Base-by-base conservation (phyloP, 1,140 invertebrate species). In the Schlechtendalia chinensis region DNA sequence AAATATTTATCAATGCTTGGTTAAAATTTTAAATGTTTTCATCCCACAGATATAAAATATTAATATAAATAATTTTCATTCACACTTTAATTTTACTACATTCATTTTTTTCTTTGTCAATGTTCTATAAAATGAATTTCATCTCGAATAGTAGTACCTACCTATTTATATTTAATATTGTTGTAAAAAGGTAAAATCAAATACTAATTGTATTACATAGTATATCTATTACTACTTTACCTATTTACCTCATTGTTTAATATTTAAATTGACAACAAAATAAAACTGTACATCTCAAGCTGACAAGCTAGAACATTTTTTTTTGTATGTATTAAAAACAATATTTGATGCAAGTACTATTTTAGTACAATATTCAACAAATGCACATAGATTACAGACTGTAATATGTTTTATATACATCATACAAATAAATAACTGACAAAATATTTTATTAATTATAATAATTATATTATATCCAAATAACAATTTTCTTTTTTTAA, bases 401-500 rank as follows among this genome's bases (percentile, higher is more conserved):
- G 27, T 29, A 29, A 3, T 61, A 61, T 5, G 5, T 29, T 39
- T 2, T 17, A 61, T 19, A 22, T 29, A 32, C 24, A 53, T 53
- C 0, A 72, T 32, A 32, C 17, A 72, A 54, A 54, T 72, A 72
- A 72, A 72, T 72, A 53, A 54, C 24, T 54, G 17, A 72, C 50
- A 53, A 72, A 72, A 72, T 59, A 77, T 24, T 77, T 77, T 77
- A 58, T 75, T 75, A 56, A 56, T 72, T 72, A 74, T 53, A 56
- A 45, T 61, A 79, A 61, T 79, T 72, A 54, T 72, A 79, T 79
- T 61, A 59, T 79, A 79, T 63, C 39, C 75, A 79, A 79, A 79
- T 79, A 79, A 79, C 75, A 79, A 79, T 59, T n/a, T n/a, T 79
- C 61, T 61, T 65, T 39, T 58, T 59, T 77, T 16, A 59, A 58